phyloP scores from a whole-genome alignment of 2,113 vertebrate species.

The Atrichornis clamosus region DNA sequence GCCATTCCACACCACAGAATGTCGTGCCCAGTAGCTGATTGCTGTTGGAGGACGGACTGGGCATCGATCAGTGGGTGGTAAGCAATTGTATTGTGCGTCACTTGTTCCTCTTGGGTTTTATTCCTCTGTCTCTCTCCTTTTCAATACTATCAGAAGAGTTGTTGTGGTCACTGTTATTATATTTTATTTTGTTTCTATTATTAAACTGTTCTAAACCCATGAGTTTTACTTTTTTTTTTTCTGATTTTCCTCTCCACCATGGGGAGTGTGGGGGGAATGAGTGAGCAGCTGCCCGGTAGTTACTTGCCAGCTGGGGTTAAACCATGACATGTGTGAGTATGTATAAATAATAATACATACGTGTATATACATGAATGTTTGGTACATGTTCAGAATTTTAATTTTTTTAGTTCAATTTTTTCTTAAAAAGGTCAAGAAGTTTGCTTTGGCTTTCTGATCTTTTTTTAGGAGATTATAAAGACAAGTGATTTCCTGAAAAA shows the following conservation, averaged over 20 bases:
- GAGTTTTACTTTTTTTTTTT: not conserved
- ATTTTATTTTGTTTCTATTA: not conserved
- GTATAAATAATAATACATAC: not conserved
- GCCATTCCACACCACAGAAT: no score
- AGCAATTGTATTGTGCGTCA: not conserved
- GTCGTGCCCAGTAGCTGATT: not conserved
- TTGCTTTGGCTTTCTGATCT: not conserved
- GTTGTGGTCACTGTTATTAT: not conserved
- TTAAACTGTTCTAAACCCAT: not conserved
- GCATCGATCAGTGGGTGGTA: accelerated
- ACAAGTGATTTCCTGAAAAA: not conserved
- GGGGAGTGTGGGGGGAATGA: not conserved
- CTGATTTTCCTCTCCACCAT: not conserved
- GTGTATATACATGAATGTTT: not conserved
- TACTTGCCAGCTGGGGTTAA: not conserved
- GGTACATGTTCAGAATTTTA: not conserved
- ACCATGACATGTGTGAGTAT: not conserved
- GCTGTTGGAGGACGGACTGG: not conserved
- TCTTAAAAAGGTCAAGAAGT: not conserved
- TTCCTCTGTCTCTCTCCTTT: not conserved
- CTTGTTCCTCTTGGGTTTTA: not conserved
- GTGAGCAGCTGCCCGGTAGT: not conserved
- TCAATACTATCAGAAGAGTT: not conserved
- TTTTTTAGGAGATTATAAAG: not conserved
- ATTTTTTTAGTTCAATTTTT: not conserved